These are phyloP conservation scores for Odocoileus hemionus DNA, from an alignment of 2,113 vertebrate genomes.

Conservation along the genomic window DNA sequence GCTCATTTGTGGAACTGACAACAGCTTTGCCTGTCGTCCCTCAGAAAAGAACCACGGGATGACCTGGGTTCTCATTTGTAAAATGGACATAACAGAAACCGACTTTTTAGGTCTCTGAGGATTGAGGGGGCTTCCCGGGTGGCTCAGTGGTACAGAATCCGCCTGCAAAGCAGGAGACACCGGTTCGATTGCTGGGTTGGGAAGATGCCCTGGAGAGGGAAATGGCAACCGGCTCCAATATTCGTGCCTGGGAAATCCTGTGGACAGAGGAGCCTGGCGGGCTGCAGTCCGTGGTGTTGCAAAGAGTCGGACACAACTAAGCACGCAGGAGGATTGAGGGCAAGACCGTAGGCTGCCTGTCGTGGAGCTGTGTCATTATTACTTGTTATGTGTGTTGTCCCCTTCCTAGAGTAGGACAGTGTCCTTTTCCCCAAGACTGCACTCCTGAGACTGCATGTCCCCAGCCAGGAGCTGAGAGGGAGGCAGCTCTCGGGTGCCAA, in stretches of 20 bases:
- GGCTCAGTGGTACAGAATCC: background rate
- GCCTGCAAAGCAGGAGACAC: background rate
- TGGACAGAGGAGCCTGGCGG: background rate
- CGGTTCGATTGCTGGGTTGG: background rate
- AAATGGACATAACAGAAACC: background rate
- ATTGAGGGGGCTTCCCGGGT: background rate
- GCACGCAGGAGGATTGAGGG: background rate
- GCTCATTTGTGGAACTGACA: background rate
- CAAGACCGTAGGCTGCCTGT: accelerated
- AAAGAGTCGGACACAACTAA: background rate
- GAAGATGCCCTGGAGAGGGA: background rate
- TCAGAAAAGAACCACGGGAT: accelerated
- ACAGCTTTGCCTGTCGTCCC: too few relatives aligned
- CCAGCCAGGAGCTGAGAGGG: background rate
- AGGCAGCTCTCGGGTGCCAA: background rate
- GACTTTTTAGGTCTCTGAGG: background rate
- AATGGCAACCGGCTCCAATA: background rate
- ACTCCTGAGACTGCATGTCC: background rate
- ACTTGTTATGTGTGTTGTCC: too few relatives aligned
- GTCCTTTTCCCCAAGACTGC: background rate
- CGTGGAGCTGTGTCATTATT: accelerated
- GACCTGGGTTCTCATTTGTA: background rate
- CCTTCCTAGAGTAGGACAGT: background rate
- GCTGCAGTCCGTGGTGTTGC: background rate
- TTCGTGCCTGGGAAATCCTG: background rate